A percentile compares a stretch with the other conserved stretches of the same genome.
phyloP scores from a whole-genome alignment of 2,797 vertebrate genomes.

The Myotis pilosus region DNA sequence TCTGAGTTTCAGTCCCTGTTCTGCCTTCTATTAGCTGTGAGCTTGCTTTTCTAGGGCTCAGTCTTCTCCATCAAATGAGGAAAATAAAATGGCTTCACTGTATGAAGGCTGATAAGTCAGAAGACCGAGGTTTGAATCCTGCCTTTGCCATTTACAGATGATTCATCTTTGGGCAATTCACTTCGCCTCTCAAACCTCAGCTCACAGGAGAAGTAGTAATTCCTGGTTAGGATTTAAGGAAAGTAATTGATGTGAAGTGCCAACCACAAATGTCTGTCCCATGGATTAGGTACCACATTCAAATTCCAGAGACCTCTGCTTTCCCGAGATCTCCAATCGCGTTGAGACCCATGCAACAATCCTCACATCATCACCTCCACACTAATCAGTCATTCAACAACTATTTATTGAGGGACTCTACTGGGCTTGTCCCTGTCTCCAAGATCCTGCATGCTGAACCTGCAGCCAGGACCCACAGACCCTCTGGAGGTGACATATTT shows the following conservation, averaged over 20 bases:
- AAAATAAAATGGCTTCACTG: not conserved
- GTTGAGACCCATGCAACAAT: not conserved
- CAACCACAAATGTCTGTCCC: fast-evolving
- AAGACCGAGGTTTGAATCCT: not conserved
- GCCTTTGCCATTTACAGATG: not conserved
- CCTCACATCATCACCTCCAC: not conserved
- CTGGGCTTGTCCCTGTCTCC: not conserved
- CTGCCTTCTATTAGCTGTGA: not conserved
- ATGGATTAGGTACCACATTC: not conserved
- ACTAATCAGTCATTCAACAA: not conserved
- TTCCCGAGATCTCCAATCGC: not conserved
- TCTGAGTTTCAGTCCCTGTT: not conserved
- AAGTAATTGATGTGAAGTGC: not conserved
- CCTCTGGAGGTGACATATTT: not conserved
- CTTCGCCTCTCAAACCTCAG: not conserved
- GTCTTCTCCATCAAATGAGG: not conserved
- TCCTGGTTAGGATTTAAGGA: not conserved
- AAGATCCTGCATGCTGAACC: not conserved
- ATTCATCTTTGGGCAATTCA: not conserved
- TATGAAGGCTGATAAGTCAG: not conserved
- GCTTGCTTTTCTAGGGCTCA: not conserved
- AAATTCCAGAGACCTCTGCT: not conserved
- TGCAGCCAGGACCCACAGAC: not conserved
- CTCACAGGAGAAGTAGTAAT: not conserved
- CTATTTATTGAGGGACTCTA: not conserved